A percentile compares a stretch with the other conserved stretches of the same genome.
Conservation (phyloP, 1,140 invertebrate species). For the Rhynchophorus ferrugineus region DNA sequence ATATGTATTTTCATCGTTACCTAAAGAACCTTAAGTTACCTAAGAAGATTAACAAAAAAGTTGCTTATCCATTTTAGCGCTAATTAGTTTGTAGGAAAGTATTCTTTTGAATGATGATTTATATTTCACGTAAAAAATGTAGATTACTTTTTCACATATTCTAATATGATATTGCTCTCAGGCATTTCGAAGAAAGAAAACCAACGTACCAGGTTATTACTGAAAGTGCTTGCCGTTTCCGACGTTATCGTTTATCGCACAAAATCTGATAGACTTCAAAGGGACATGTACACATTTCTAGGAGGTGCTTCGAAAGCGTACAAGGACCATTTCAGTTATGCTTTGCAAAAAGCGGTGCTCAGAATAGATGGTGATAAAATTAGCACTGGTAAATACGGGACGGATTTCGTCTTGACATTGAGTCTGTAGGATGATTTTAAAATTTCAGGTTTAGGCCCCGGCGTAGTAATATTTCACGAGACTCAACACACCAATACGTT, state of each 20-base stretch:
- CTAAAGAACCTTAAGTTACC: no score
- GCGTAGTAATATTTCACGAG: slow-evolving; percentile 76
- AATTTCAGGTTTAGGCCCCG: slow-evolving; percentile 51
- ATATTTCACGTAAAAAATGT: no score
- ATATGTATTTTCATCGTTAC: no score
- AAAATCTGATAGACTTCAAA: slow-evolving; percentile 65
- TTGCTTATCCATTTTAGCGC: no score
- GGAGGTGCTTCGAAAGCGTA: slow-evolving; percentile 71
- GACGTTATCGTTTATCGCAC: slow-evolving; percentile 78
- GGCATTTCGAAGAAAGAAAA: slow-evolving; percentile 59
- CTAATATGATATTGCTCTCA: slow-evolving; percentile 29
- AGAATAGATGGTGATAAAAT: slow-evolving; percentile 21
- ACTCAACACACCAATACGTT: slow-evolving; percentile 60
- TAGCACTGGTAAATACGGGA: slow-evolving; percentile 12
- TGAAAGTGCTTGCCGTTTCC: slow-evolving; percentile 73
- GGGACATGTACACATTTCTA: slow-evolving; percentile 74
- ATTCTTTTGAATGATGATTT: no score
- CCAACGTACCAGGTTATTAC: slow-evolving; percentile 61
- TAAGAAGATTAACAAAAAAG: no score
- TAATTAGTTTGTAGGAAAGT: no score
- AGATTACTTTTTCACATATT: no score
- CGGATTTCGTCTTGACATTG: no score
- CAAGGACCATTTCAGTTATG: slow-evolving; percentile 62
- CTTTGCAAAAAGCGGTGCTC: slow-evolving; percentile 33
- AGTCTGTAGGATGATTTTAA: neutral